These are phyloP conservation scores for Lagocephalus sceleratus DNA, from an alignment of 2,797 vertebrate species.

Conservation along the genomic window DNA sequence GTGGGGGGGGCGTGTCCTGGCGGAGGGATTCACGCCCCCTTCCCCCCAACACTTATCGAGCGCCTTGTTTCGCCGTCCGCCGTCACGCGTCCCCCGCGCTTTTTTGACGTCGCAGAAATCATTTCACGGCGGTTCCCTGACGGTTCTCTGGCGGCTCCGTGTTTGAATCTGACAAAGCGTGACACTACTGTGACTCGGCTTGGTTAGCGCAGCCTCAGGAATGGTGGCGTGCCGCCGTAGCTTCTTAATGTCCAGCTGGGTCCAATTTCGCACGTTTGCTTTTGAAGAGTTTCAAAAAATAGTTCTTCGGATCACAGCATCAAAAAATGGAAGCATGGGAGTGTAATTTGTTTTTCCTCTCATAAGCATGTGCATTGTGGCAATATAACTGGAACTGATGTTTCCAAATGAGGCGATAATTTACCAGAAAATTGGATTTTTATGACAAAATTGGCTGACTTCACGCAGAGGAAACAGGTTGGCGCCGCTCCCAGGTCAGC, in stretches of 20 bases:
- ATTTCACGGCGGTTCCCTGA: constrained; percentile 6
- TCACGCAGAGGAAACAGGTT: constrained; percentile 19
- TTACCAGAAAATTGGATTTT: constrained; percentile 60
- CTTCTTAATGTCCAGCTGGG: too few relatives aligned
- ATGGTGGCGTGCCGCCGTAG: constrained; percentile 34
- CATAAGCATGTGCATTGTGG: constrained; percentile 31
- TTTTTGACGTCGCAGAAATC: constrained; percentile 27
- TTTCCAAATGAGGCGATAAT: constrained; percentile 65
- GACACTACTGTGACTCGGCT: too few relatives aligned
- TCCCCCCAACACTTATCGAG: constrained; percentile 10
- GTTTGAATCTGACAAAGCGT: too few relatives aligned
- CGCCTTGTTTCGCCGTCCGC: constrained; percentile 11
- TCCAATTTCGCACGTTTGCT: constrained; percentile 31
- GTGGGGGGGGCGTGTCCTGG: not conserved
- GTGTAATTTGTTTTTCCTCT: constrained; percentile 27
- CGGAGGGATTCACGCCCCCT: constrained; percentile 31
- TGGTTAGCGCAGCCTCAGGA: constrained; percentile 16
- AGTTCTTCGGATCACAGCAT: constrained; percentile 2
- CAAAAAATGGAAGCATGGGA: too few relatives aligned
- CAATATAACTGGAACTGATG: constrained; percentile 61
- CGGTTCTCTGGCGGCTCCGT: too few relatives aligned
- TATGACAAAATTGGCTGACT: constrained; percentile 37
- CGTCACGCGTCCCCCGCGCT: constrained; percentile 22
- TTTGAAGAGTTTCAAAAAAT: constrained; percentile 16
- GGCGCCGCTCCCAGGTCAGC: constrained; percentile 40